phyloP scores from a whole-genome alignment of 35 echinoderm and acorn worm species.

The Lytechinus pictus region DNA sequence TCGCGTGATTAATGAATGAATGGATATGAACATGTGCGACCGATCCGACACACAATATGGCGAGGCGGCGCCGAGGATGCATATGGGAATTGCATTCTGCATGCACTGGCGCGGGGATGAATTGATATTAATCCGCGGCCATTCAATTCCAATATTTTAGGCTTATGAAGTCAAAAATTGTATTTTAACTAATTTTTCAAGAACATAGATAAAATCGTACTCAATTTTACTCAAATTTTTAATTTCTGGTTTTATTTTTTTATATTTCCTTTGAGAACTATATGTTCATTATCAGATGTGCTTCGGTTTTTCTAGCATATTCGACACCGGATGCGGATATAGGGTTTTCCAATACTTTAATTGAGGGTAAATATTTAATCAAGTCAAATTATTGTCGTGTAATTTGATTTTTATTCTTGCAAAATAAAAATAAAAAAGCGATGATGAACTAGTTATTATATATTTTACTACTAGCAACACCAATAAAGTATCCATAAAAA shows the following conservation, averaged over 20 bases:
- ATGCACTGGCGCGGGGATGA: neutral
- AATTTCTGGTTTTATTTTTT: no score
- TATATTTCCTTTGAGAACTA: neutral
- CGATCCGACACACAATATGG: no score
- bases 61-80: no score
- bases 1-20: no score
- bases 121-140: neutral
- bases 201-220: no score
- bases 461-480: neutral
- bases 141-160: neutral
- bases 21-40: no score
- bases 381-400: neutral
- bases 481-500: no score
- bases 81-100: no score
- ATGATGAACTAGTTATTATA: neutral
- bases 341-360: neutral
- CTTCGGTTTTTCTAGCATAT: slow-evolving; percentile 40
- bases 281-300: neutral
- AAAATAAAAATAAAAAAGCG: neutral
- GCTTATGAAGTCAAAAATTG: no score
- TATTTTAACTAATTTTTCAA: no score
- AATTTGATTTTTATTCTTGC: neutral
- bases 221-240: no score
- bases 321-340: slow-evolving; percentile 42
- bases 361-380: neutral